phyloP scores from a whole-genome alignment of 2,797 vertebrate species.

The Chelon labrosus region DNA sequence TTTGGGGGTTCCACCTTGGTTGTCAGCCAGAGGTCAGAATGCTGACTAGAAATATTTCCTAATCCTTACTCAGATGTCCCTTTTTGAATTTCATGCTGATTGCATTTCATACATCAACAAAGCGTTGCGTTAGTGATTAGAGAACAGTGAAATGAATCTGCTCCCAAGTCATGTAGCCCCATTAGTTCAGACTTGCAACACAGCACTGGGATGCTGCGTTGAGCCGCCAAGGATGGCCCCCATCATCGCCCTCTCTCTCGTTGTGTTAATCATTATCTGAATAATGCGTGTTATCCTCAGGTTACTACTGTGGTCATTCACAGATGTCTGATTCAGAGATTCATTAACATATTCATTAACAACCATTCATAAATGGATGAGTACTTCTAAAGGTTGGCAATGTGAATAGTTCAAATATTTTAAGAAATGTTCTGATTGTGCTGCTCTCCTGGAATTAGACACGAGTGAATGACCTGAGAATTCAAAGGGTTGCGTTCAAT shows the following conservation, averaged over 20 bases:
- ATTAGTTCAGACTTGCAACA: constrained; percentile 12
- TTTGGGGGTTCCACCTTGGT: constrained; percentile 63
- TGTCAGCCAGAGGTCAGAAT: constrained; percentile 73
- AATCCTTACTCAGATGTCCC: constrained; percentile 16
- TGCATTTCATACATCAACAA: constrained; percentile 23
- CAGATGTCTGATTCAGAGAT: constrained; percentile 59
- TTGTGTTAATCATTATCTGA: constrained; percentile 35
- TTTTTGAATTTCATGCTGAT: constrained; percentile 46
- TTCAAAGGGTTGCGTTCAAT: constrained; percentile 59
- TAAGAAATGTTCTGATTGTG: neutral
- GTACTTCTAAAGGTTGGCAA: constrained; percentile 18
- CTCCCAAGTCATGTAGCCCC: constrained; percentile 15
- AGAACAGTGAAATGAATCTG: constrained; percentile 46
- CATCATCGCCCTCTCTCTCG: constrained; percentile 44
- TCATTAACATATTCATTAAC: constrained; percentile 35
- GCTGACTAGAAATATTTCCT: constrained; percentile 43
- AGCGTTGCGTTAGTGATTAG: constrained; percentile 34
- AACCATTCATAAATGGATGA: constrained; percentile 12
- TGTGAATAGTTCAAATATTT: constrained; percentile 8
- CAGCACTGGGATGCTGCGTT: constrained; percentile 17
- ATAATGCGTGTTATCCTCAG: constrained; percentile 42
- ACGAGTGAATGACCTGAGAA: constrained; percentile 42
- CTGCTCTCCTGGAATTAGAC: constrained; percentile 38
- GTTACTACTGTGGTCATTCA: constrained; percentile 54
- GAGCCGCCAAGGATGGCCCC: constrained; percentile 52